Evolutionary conservation across 2,113 vertebrate species (phyloP), one percentile per base, ranked within the genome.

Genomic region (Terrapene triunguis): DNA sequence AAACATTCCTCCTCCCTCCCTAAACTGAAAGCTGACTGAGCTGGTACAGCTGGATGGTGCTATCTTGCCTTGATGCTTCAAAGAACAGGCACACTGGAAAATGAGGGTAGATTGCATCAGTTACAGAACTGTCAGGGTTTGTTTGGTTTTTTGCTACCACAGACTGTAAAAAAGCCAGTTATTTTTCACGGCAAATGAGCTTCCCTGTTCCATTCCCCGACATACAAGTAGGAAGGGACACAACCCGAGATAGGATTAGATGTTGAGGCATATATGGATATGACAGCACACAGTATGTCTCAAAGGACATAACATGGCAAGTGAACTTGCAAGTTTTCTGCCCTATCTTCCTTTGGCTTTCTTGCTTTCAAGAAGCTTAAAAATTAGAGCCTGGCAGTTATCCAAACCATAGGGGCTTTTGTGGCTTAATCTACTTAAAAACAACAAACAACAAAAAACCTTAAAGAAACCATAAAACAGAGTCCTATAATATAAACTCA

Each of bases 401-500:
- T 2, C 42, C 54, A 86, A 57, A 42, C 80, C 32, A 29, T 11
- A 84, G 24, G 83, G 83, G 84, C 14, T n/a, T 38, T 82, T 84
- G 13, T 0, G 0, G 2, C 0, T 55, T 85, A 19, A 69, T n/a
- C 38, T 69, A 35, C 35, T 51, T 51, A 51, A 51, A 51, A 51
- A 51, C 50, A 51, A 51, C 14, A 8, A 50, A 50, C 50, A 16
- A 16, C 14, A 50, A 53, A 38, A 69, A 13, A 8, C 21, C 7
- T 84, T 93, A 88, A 86, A 86, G 80, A 83, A 79, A 24, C 51
- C 19, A 53, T 53, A 53, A 53, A 53, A 53, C 51, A 53, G 27
- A 32, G 57, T 16, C 72, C 92, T 72, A 87, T 32, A 95, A 94
- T 19, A 91, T 72, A 72, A 32, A 62, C 11, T 29, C 57, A 62